A percentile compares a stretch with the other conserved stretches of the same genome.
Conservation (phyloP, 1,140 invertebrate genomes). For the Drosophila novamexicana region DNA sequence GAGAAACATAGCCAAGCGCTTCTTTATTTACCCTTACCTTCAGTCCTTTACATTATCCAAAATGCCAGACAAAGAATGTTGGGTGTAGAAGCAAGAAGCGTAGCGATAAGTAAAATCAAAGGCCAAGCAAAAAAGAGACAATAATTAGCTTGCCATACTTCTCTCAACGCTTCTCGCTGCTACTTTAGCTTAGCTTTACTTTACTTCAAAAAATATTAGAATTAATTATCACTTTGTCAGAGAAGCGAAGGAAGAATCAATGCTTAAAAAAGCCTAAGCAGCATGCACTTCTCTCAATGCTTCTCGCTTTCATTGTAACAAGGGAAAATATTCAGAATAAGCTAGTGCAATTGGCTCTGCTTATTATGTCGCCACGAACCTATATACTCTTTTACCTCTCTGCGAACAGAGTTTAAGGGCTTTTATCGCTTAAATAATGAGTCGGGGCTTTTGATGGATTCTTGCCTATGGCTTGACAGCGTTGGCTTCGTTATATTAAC, state of each 20-base stretch:
- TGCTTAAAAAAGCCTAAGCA: no score
- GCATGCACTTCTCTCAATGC: background rate
- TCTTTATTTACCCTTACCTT: background rate
- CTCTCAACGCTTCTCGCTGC: no score
- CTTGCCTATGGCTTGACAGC: constrained; percentile 6
- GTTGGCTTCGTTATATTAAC: constrained; percentile 66
- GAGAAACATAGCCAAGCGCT: no score
- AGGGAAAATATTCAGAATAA: background rate
- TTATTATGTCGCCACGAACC: background rate
- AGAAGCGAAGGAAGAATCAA: background rate
- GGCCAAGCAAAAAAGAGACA: no score
- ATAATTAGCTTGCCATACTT: no score
- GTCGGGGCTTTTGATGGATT: background rate
- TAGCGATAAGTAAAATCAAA: background rate
- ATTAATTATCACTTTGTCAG: background rate
- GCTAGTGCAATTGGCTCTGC: background rate
- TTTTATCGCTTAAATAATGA: background rate
- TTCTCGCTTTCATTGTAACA: background rate
- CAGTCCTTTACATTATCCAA: background rate
- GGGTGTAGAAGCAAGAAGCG: background rate
- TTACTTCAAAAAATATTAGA: no score
- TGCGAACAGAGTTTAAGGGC: no score
- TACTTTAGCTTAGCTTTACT: no score
- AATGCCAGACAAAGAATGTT: no score
- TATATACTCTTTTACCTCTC: no score